Evolutionary conservation across 2,888 invertebrate genomes (phyloP), one percentile per base, ranked within the genome.

Genomic region (Scotopteryx bipunctaria): DNA sequence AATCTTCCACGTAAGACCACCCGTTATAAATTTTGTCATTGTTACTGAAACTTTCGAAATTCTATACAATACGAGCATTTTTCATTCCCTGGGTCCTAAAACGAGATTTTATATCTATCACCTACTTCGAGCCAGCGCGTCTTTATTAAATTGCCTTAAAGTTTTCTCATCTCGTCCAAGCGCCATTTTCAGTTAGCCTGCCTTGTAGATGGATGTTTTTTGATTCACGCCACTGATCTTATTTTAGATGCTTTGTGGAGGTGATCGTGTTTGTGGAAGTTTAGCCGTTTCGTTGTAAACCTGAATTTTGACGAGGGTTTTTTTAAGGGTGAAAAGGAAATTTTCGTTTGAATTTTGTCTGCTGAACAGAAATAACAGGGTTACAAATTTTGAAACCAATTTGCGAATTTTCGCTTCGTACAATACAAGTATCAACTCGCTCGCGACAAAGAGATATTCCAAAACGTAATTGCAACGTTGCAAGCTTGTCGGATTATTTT

Each of bases 121-220:
- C 41, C 43, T 29, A 37, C 11, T 32, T 9, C 19, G 19, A 6
- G 19, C 6, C 19, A 27, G 40, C 50, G 40, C 57, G 52, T 45
- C 46, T 48, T 58, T 58, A 58, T 58, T 58, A 58, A 58, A 57
- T 59, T 52, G 56, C 46, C 44, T 31, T 54, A 36, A 57, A 63
- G 49, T 60, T 63, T 60, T 57, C 55, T 45, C 55, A 57, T 60
- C 52, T 59, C 55, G 40, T 54, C 55, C 41, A 14, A 32, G 47
- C 38, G 58, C 49, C 47, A 40, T 54, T 48, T 54, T 69, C 66
- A 70, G 69, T 71, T 70, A 69, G 64, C 59, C 58, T 59, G 63
- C 66, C 11, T 64, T 56, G 57, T 38, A 25, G 27, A 48, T 71
- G 67, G 72, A 69, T 71, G 64, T 67, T 66, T 63, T 57, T 45